phyloP scores from a whole-genome alignment of 1,140 invertebrate species.

The Lithobius niger region DNA sequence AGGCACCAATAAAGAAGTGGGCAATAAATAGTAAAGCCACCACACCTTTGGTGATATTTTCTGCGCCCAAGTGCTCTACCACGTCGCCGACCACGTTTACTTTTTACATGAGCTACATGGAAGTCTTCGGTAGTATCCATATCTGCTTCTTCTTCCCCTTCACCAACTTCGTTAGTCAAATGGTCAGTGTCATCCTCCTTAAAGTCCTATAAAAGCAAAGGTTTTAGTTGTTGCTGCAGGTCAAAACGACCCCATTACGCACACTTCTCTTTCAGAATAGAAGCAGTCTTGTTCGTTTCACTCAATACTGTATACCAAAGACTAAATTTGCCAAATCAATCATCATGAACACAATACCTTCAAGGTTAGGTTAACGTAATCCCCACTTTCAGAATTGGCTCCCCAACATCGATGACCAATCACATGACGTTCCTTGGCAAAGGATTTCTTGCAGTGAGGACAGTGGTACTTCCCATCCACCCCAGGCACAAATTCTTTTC shows the following conservation, averaged over 20 bases:
- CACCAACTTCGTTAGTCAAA: background rate
- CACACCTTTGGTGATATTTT: background rate
- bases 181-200: background rate
- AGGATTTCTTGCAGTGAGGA: background rate
- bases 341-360: background rate
- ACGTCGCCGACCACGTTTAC: background rate
- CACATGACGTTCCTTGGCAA: background rate
- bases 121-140: constrained; percentile 12
- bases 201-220: constrained; percentile 1
- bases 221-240: too few species aligned
- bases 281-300: too few species aligned
- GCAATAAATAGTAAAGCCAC: background rate
- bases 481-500: background rate
- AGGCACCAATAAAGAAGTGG: too few species aligned
- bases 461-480: background rate
- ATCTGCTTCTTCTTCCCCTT: constrained; percentile 7
- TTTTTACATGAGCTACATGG: too few species aligned
- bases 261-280: too few species aligned
- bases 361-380: background rate
- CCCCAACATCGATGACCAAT: constrained; percentile 1
- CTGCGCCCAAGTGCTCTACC: background rate
- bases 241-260: too few species aligned
- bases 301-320: too few species aligned
- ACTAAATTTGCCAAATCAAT: too few species aligned
- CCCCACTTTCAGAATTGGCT: constrained; percentile 1